A percentile compares a stretch with the other conserved stretches of the same genome.
phyloP scores from a whole-genome alignment of 2,888 invertebrate genomes.

The Scaeva pyrastri region DNA sequence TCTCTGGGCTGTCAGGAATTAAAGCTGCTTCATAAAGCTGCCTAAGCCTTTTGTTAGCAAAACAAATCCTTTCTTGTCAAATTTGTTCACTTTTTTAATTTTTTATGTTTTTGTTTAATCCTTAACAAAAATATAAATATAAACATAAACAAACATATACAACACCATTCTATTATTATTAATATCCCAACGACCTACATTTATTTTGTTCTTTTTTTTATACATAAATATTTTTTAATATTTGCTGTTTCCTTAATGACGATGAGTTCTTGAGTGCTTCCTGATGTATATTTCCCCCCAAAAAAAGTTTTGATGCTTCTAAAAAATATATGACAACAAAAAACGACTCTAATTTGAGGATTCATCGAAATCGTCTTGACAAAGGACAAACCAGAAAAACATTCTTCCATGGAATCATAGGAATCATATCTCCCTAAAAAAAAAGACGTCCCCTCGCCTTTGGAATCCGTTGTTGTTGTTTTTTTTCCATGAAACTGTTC shows the following conservation, averaged over 20 bases:
- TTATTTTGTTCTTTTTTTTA: too few relatives aligned
- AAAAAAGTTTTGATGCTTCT: too few relatives aligned
- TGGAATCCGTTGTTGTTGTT: not conserved
- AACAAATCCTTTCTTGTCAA: slow-evolving; percentile 16
- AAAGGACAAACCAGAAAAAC: slow-evolving; percentile 30
- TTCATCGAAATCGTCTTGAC: slow-evolving; percentile 28
- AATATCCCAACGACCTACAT: slow-evolving; percentile 56
- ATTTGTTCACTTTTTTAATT: not conserved
- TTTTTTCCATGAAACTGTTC: not conserved
- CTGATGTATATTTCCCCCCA: slow-evolving; percentile 11
- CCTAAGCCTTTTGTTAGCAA: slow-evolving; percentile 27
- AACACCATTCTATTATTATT: slow-evolving; percentile 40
- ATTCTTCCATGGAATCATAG: slow-evolving; percentile 35
- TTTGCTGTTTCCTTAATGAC: slow-evolving; percentile 31
- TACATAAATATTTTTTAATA: too few relatives aligned
- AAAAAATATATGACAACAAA: slow-evolving; percentile 6
- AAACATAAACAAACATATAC: not conserved
- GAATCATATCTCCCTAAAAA: slow-evolving; percentile 7
- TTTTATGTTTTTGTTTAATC: slow-evolving; percentile 14
- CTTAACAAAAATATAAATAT: slow-evolving; percentile 11
- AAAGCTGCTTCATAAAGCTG: slow-evolving; percentile 19
- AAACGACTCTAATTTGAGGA: slow-evolving; percentile 3
- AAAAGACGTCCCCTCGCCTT: slow-evolving; percentile 4
- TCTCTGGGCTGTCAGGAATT: not conserved
- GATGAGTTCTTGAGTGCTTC: slow-evolving; percentile 42